Evolutionary conservation across 2,888 invertebrate species (phyloP).

Genomic region (Mongoloraphidia duomilia): DNA sequence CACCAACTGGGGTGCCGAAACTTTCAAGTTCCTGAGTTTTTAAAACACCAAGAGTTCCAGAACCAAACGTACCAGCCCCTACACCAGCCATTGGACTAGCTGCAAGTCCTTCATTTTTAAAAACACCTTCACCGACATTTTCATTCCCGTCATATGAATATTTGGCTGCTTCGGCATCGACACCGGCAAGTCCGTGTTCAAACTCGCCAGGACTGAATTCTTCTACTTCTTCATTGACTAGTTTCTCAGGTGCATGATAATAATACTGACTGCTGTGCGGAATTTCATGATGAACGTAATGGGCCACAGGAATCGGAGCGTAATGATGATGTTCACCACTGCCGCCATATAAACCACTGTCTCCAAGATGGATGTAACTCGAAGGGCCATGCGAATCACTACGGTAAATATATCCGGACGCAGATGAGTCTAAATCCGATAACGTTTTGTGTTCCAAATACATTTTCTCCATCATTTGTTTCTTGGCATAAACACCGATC

Average conservation of each 20-base stretch:
- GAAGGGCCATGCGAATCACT: conserved; percentile 34
- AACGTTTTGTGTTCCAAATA: conserved; percentile 39
- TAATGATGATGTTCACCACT: conserved; percentile 20
- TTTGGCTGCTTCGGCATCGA: conserved; percentile 3
- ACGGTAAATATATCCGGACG: conserved; percentile 41
- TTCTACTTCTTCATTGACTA: conserved; percentile 21
- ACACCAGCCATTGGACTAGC: neutral
- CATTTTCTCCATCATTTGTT: conserved; percentile 30
- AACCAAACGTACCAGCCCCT: conserved; percentile 24
- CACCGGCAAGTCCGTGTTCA: conserved; percentile 19
- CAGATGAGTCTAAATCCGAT: conserved; percentile 43
- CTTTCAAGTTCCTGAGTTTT: conserved; percentile 5
- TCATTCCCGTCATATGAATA: conserved; percentile 2
- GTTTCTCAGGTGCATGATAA: conserved; percentile 24
- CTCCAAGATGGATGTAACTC: conserved; percentile 34
- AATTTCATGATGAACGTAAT: neutral
- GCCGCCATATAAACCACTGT: conserved; percentile 22
- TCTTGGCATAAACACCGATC: too few relatives aligned
- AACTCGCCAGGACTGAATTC: conserved; percentile 22
- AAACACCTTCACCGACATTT: neutral
- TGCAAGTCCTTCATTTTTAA: neutral
- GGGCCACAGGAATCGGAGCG: neutral
- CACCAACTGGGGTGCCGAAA: neutral
- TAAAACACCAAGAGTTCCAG: conserved; percentile 4
- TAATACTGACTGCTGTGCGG: conserved; percentile 8